These are phyloP conservation scores for Antedon mediterranea DNA, from an alignment of 53 echinoderm and acorn worm genomes.

Conservation along the genomic window DNA sequence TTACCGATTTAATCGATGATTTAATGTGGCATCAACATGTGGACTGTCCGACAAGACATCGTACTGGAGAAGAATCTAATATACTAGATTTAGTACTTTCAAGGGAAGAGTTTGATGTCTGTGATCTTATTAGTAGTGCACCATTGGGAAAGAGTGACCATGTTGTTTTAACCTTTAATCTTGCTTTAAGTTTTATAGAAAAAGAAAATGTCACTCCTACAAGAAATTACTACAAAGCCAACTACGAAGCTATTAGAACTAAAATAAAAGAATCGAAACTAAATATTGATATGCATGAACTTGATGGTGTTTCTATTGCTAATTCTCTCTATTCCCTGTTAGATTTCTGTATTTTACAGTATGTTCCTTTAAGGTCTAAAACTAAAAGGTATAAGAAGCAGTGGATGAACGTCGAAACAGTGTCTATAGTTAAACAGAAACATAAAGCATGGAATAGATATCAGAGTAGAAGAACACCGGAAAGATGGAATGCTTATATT, in stretches of 20 bases:
- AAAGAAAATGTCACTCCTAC: not conserved
- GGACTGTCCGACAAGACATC: not conserved
- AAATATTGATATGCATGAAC: not conserved
- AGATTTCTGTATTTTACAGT: not conserved
- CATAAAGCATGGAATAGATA: too few relatives aligned
- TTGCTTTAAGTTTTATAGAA: not conserved
- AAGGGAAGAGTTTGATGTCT: not conserved
- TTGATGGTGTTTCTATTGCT: not conserved
- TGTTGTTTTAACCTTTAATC: not conserved
- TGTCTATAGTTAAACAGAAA: too few relatives aligned
- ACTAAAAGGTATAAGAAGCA: not conserved
- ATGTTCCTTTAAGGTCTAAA: not conserved
- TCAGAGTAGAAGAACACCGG: too few relatives aligned
- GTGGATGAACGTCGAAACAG: too few relatives aligned
- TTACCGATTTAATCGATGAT: not conserved
- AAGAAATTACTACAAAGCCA: not conserved
- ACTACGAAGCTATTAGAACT: not conserved
- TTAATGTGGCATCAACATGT: not conserved
- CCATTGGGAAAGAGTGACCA: not conserved
- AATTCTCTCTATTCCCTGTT: not conserved
- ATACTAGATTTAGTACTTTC: not conserved
- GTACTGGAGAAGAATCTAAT: not conserved
- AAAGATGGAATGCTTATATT: too few relatives aligned
- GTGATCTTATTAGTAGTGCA: not conserved
- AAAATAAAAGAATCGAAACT: not conserved